phyloP scores from a whole-genome alignment of 53 echinoderm and acorn worm species.

The Astropecten irregularis region DNA sequence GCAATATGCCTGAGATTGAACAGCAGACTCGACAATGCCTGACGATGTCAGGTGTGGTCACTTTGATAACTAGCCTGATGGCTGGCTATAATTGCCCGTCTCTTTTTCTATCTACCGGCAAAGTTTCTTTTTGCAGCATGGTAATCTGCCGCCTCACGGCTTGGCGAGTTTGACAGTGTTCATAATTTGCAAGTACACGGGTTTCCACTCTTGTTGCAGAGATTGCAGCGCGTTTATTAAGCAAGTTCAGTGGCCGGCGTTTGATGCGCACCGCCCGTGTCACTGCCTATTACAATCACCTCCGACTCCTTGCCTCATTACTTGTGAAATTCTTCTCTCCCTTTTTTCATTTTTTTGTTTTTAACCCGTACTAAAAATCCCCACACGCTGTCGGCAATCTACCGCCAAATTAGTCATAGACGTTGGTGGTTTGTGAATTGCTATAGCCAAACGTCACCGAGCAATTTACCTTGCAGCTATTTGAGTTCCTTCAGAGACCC shows the following conservation, averaged over 20 bases:
- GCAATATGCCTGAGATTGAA: too few relatives aligned
- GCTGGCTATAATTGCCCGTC: too few relatives aligned
- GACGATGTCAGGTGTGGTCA: too few relatives aligned
- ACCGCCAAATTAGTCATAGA: constrained; percentile 8
- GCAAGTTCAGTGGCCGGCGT: constrained; percentile 16
- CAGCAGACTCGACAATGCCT: too few relatives aligned
- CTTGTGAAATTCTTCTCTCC: neutral
- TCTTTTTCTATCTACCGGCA: too few relatives aligned
- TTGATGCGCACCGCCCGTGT: constrained; percentile 49
- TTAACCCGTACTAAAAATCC: neutral
- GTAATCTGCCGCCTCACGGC: too few relatives aligned
- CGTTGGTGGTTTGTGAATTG: too few relatives aligned
- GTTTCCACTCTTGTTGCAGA: constrained; percentile 35
- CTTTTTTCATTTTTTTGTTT: neutral
- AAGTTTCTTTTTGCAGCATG: too few relatives aligned
- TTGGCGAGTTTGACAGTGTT: constrained; percentile 31
- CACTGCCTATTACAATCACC: constrained; percentile 33
- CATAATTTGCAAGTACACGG: constrained; percentile 54
- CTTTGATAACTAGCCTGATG: too few relatives aligned
- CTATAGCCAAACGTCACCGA: too few relatives aligned
- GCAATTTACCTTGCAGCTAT: too few relatives aligned
- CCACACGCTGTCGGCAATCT: neutral
- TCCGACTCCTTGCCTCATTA: neutral
- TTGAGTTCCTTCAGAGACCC: too few relatives aligned
- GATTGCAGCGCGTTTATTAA: constrained; percentile 13